phyloP scores from a whole-genome alignment of 2,888 invertebrate genomes.

The Neoaliturus tenellus region DNA sequence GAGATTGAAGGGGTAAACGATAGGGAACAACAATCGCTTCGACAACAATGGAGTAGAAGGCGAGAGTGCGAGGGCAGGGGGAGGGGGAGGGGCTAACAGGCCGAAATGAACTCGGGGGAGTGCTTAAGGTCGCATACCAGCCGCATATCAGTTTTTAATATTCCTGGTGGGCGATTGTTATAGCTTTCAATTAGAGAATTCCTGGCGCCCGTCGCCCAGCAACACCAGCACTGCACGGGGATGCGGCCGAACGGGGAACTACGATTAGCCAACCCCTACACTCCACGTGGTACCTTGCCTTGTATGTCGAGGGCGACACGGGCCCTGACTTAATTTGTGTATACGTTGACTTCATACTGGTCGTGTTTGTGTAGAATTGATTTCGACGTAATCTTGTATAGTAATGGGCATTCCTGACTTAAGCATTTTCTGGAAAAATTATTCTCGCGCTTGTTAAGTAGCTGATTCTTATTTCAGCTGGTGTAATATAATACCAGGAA shows the following conservation, averaged over 20 bases:
- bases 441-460: too few relatives aligned
- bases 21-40: neutral
- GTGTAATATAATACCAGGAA: too few relatives aligned
- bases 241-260: slow-evolving; percentile 9
- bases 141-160: slow-evolving; percentile 53
- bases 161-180: slow-evolving; percentile 51
- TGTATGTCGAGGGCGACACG: too few relatives aligned
- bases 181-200: slow-evolving; percentile 51
- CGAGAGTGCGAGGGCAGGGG: neutral
- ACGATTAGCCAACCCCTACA: neutral
- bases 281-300: too few relatives aligned
- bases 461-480: too few relatives aligned
- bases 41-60: neutral
- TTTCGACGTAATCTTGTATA: too few relatives aligned
- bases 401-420: too few relatives aligned
- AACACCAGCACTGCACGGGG: neutral
- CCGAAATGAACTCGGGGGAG: slow-evolving; percentile 47
- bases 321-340: too few relatives aligned
- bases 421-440: too few relatives aligned
- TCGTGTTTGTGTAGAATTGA: too few relatives aligned
- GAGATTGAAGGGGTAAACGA: neutral
- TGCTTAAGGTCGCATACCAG: slow-evolving; percentile 48
- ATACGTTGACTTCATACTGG: too few relatives aligned
- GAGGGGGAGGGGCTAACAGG: neutral
- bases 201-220: slow-evolving; percentile 40